These are phyloP conservation scores for Brachionus plicatilis DNA, from an alignment of 1,140 invertebrate species.

Conservation along the genomic window DNA sequence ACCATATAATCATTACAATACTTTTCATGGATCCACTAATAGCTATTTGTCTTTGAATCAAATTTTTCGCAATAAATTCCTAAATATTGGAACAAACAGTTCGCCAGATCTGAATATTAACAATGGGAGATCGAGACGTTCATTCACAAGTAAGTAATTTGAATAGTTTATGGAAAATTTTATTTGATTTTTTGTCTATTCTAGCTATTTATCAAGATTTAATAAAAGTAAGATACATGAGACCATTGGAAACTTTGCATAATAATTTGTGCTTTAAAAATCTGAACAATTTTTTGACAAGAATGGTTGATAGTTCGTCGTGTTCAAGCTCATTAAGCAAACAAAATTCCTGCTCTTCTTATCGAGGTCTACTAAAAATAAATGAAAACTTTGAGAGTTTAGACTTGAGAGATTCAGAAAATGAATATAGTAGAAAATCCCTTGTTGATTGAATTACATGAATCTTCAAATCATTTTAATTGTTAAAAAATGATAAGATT, in stretches of 20 bases:
- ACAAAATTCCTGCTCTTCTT: not conserved
- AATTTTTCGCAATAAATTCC: not conserved
- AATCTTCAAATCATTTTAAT: not conserved
- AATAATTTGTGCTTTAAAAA: constrained; percentile 40
- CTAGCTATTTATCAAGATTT: constrained; percentile 38
- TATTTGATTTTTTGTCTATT: not conserved
- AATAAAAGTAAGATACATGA: constrained; percentile 37
- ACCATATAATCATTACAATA: constrained; percentile 22
- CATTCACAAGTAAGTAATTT: constrained; percentile 24
- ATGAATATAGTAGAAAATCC: not conserved
- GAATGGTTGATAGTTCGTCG: constrained; percentile 28
- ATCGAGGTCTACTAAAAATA: not conserved
- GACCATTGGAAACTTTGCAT: constrained; percentile 38
- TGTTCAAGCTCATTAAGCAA: not conserved
- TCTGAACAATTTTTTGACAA: constrained; percentile 22
- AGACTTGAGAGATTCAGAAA: not conserved
- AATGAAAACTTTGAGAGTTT: not conserved
- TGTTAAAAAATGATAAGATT: not conserved
- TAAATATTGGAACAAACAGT: constrained; percentile 25
- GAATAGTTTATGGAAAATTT: not conserved
- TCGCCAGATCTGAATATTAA: constrained; percentile 27
- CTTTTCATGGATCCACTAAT: constrained; percentile 33
- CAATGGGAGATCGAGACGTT: not conserved
- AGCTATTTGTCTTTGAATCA: not conserved
- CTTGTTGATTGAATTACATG: not conserved